Percentiles rank a stretch among this genome's conserved stretches.
These are phyloP conservation scores for Napeogenes sylphis DNA, from an alignment of 2,888 invertebrate species.

Conservation along the genomic window DNA sequence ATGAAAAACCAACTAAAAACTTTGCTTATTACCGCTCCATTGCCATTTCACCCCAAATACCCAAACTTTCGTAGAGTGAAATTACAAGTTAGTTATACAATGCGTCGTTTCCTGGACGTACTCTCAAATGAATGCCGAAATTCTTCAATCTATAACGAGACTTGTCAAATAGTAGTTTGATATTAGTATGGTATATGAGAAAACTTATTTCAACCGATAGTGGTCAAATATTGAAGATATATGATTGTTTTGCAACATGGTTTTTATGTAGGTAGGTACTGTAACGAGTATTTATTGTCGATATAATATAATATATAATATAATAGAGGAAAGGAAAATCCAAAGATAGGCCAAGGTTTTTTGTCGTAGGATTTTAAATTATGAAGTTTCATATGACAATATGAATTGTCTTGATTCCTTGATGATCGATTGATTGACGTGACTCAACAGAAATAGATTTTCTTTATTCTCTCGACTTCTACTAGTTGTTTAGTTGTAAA, in stretches of 20 bases:
- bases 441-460: too few relatives aligned
- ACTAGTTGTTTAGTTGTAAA: too few relatives aligned
- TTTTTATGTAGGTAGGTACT: slow-evolving; percentile 20
- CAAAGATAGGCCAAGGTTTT: too few relatives aligned
- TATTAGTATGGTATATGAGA: slow-evolving; percentile 18
- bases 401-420: too few relatives aligned
- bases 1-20: slow-evolving; percentile 59
- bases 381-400: too few relatives aligned
- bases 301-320: not conserved
- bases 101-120: slow-evolving; percentile 10
- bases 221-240: slow-evolving; percentile 35
- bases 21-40: slow-evolving; percentile 50
- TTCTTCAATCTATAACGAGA: slow-evolving; percentile 6
- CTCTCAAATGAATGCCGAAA: not conserved
- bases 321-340: too few relatives aligned
- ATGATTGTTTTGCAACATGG: slow-evolving; percentile 29
- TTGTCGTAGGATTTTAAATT: too few relatives aligned
- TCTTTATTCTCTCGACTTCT: too few relatives aligned
- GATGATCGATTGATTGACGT: too few relatives aligned
- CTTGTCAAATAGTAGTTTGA: not conserved
- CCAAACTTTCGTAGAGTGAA: slow-evolving; percentile 13
- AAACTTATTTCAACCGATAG: slow-evolving; percentile 36
- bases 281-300: slow-evolving; percentile 16
- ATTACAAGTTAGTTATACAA: slow-evolving; percentile 24
- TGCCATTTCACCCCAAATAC: slow-evolving; percentile 27